Evolutionary conservation across 2,888 invertebrate genomes (phyloP), one percentile per base, ranked within the genome.

Genomic region (Aethes cnicana): DNA sequence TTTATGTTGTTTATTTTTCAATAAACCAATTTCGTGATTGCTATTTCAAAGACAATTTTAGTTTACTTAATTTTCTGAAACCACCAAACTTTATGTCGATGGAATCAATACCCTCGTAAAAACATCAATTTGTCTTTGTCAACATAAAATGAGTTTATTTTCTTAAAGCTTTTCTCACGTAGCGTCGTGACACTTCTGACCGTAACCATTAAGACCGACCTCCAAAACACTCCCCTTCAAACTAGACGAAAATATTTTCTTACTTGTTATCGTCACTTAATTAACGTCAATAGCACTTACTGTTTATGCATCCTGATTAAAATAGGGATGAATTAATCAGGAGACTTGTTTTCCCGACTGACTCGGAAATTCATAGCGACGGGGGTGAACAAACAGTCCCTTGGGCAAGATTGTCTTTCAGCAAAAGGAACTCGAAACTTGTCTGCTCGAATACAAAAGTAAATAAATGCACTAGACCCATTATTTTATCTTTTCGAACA

Each of bases 271-370:
- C 16, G 16, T 28, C 25, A 49, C 30, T 36, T 28, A 30, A 43
- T 50, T 36, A 43, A 14, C 43, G 23, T 16, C 11, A 50, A 14
- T 36, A 30, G 30, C 36, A 12, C 25, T 39, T 32, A 23, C 37
- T 20, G n/a, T 32, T 42, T 30, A 44, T 28, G 32, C 11, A 32
- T 16, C 46, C 26, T 52, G 37, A 20, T 44, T 37, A 14, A 69
- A 70, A 74, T 69, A 75, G 57, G 57, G 59, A 64, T 63, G 73
- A 74, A 79, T 81, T 77, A 77, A 81, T 81, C 72, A 77, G 68
- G 66, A 57, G 62, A 65, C 68, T 77, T 77, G 76, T 76, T 77
- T 77, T 73, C 68, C 63, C 63, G 58, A 58, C 64, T 61, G 69
- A 36, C 23, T 54, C 62, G 65, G 62, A 59, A 69, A 73, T 71